Evolutionary conservation across 1,140 invertebrate genomes (phyloP), one percentile per base, ranked within the genome.

Genomic region (Akabosia matsudoensis): DNA sequence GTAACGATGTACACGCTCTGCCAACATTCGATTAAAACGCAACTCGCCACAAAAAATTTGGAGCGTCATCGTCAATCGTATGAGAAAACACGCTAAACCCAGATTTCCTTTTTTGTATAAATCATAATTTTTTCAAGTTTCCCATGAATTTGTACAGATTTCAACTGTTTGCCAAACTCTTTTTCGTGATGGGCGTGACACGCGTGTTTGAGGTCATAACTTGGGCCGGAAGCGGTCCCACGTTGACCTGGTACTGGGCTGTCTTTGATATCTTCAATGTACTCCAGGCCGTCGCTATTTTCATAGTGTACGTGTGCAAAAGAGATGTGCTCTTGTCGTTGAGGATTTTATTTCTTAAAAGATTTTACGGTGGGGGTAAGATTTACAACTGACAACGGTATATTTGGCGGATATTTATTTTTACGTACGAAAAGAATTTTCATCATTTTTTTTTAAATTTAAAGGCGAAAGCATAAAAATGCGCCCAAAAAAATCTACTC

Each of bases 231-330:
- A 64, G 56, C 52, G 67, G 33, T 16, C 18, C 24, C 28, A 33
- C 22, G 18, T 10, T 73, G 7, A 33, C 72, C 0, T 80, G 79
- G 79, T 76, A 78, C 51, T 80, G 74, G 74, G 51, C 71, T n/a
- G 54, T 80, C 30, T 76, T 80, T 18, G 79, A 80, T 51, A 28
- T 80, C 4, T 16, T 76, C 30, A 80, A 80, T 73, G 45, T 74
- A 67, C 71, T 78, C 33, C 76, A 75, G 3, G 71, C 77, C 10
- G 51, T 78, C n/a, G 78, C 74, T 45, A 76, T 80, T 51, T 80
- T 80, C 34, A 74, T 78, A 18, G 77, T 80, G 37, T 80, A 79
- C 33, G 77, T 78, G 1, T 80, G 79, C 70, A 80, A 80, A 70
- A 31, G 33, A 22, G 77, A 78, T 64, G 67, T 78, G 3, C 33